Evolutionary conservation across 92 coral and sea anemone genomes (phyloP).

Genomic region (Zoanthus gigantus): DNA sequence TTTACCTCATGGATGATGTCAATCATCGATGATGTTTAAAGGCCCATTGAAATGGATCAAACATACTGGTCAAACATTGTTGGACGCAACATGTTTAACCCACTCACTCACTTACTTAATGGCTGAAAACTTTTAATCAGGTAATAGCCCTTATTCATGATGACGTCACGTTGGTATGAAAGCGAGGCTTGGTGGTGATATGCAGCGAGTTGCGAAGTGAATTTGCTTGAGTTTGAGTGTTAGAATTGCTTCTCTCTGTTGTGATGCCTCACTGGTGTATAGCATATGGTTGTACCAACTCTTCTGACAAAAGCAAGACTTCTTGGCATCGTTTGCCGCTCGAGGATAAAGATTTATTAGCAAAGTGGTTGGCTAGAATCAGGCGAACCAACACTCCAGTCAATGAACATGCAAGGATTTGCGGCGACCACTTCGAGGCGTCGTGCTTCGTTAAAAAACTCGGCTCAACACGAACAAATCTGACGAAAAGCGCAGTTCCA

Average conservation of each 20-base stretch:
- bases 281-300: constrained; percentile 6
- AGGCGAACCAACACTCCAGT: constrained; percentile 66
- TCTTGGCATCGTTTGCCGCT: constrained; percentile 52
- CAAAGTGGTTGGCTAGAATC: constrained; percentile 64
- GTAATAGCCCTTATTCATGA: too few species aligned
- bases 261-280: constrained; percentile 29
- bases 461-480: constrained; percentile 7
- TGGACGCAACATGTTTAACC: too few species aligned
- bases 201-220: neutral
- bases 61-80: too few species aligned
- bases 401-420: constrained; percentile 64
- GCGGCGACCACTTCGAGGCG: constrained; percentile 67
- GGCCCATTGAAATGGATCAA: too few species aligned
- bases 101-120: too few species aligned
- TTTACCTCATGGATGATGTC: too few species aligned
- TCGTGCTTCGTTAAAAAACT: constrained; percentile 21
- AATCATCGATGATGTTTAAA: too few species aligned
- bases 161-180: too few species aligned
- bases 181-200: constrained; percentile 1
- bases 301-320: constrained; percentile 11
- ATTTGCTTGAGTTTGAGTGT: neutral
- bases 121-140: too few species aligned
- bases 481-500: constrained; percentile 15
- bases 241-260: neutral
- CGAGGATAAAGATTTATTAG: constrained; percentile 48